Evolutionary conservation across 92 coral and sea anemone species (phyloP).

Genomic region (Phymanthus crucifer): DNA sequence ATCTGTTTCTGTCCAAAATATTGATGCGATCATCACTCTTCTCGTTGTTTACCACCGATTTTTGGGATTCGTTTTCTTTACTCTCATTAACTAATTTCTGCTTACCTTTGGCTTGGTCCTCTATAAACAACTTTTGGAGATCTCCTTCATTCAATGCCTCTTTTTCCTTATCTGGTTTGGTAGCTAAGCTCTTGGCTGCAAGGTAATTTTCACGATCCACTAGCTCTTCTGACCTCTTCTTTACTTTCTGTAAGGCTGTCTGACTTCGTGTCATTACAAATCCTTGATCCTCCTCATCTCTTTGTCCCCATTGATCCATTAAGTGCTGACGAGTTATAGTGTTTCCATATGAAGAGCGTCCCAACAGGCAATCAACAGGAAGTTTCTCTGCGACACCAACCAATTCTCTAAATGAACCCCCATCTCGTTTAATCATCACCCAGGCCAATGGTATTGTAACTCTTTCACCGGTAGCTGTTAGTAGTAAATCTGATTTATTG

Average conservation of each 20-base stretch:
- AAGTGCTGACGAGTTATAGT: constrained; percentile 22
- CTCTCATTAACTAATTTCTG: not conserved
- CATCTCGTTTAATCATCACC: constrained; percentile 5
- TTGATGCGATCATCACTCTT: constrained; percentile 14
- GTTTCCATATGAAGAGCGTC: constrained; percentile 49
- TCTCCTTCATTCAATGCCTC: not conserved
- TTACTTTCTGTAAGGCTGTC: constrained; percentile 36
- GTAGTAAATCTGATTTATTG: not conserved
- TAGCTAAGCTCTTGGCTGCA: constrained; percentile 34
- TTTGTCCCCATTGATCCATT: constrained; percentile 14
- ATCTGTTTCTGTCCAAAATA: constrained; percentile 34
- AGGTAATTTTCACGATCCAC: constrained; percentile 47
- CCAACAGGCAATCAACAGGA: constrained; percentile 46
- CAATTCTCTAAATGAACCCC: constrained; percentile 11
- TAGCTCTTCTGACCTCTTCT: constrained; percentile 39
- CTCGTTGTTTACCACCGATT: not conserved
- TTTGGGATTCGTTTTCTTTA: too few species aligned
- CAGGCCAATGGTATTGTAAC: constrained; percentile 23
- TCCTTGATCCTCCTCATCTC: constrained; percentile 8
- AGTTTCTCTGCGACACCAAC: constrained; percentile 32
- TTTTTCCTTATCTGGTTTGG: not conserved
- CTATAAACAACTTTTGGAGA: not conserved
- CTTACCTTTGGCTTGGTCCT: not conserved
- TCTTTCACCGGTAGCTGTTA: constrained; percentile 32
- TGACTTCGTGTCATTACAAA: constrained; percentile 37